Conservation (phyloP, 2,797 vertebrate genomes). For the Hydrocynus forskahlii region DNA sequence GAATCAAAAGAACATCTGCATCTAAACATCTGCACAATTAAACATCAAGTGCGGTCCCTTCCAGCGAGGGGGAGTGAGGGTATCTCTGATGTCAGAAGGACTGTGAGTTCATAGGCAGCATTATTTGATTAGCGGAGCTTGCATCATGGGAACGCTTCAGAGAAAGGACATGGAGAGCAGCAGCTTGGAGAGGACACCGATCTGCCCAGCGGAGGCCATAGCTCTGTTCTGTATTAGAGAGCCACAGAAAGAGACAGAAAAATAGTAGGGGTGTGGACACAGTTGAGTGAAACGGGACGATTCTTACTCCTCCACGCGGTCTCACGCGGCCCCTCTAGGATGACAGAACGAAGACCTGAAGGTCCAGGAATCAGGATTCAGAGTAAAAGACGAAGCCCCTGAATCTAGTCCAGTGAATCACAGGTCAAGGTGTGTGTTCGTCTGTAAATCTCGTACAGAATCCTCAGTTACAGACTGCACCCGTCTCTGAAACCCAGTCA, state of each 20-base stretch:
- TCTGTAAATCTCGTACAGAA: constrained; percentile 25
- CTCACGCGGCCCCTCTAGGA: constrained; percentile 15
- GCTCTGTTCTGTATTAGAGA: constrained; percentile 53
- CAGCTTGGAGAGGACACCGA: constrained; percentile 14
- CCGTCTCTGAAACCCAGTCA: not conserved
- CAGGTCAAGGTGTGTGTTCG: constrained; percentile 34
- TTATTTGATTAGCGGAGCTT: constrained; percentile 50
- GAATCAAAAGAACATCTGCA: constrained; percentile 1
- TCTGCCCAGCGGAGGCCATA: constrained; percentile 42
- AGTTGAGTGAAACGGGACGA: constrained; percentile 28
- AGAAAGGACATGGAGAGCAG: not conserved
- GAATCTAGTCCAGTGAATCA: constrained; percentile 25
- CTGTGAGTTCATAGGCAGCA: constrained; percentile 28
- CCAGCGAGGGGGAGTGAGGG: constrained; percentile 7
- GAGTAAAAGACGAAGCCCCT: constrained; percentile 4
- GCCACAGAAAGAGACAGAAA: not conserved
- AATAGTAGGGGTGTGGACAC: not conserved
- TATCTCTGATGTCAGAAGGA: constrained; percentile 32
- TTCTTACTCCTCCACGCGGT: constrained; percentile 8
- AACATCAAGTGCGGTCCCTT: constrained; percentile 34
- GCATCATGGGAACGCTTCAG: constrained; percentile 38
- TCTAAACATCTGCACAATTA: constrained; percentile 42
- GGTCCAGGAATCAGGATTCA: not conserved
- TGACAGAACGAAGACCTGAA: not conserved
- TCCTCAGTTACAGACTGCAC: not conserved